A percentile compares a stretch with the other conserved stretches of the same genome.
Evolutionary conservation across 2,888 invertebrate species (phyloP).

Genomic region (Camptogramma bilineatum): DNA sequence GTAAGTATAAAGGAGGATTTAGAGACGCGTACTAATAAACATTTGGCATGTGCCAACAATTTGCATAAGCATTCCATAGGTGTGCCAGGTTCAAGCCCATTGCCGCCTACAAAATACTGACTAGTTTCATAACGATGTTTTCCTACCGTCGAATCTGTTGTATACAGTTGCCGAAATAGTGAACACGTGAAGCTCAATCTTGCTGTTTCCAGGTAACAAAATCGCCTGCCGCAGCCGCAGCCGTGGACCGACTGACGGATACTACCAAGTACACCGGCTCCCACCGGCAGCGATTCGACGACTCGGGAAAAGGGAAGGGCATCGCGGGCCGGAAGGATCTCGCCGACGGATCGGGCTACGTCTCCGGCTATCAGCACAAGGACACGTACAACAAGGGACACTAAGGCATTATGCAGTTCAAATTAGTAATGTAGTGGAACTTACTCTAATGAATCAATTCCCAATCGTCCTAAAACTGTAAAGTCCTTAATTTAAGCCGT

Average conservation of each 20-base stretch:
- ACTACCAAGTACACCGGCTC: constrained; percentile 95
- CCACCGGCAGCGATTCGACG: constrained; percentile 94
- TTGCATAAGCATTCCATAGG: no score
- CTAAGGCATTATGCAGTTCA: constrained; percentile 37
- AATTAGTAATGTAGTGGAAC: not conserved
- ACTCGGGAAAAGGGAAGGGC: constrained; percentile 93
- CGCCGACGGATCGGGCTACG: constrained; percentile 91
- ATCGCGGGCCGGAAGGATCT: constrained; percentile 92
- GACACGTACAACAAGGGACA: constrained; percentile 89
- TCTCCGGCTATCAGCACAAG: constrained; percentile 93
- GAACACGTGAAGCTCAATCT: not conserved
- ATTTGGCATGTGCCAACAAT: no score
- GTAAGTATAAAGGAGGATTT: no score
- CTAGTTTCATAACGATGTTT: no score
- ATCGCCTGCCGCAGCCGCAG: constrained; percentile 80
- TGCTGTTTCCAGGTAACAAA: constrained; percentile 65
- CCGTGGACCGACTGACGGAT: constrained; percentile 92
- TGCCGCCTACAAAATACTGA: no score
- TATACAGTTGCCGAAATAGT: not conserved
- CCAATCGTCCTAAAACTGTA: not conserved
- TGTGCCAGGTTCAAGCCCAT: no score
- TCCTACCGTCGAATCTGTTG: not conserved
- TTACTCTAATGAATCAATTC: not conserved
- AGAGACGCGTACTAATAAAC: no score
- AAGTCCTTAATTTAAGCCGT: not conserved